Evolutionary conservation across 2,797 vertebrate species (phyloP).

Genomic region (Chelidonichthys spinosus): DNA sequence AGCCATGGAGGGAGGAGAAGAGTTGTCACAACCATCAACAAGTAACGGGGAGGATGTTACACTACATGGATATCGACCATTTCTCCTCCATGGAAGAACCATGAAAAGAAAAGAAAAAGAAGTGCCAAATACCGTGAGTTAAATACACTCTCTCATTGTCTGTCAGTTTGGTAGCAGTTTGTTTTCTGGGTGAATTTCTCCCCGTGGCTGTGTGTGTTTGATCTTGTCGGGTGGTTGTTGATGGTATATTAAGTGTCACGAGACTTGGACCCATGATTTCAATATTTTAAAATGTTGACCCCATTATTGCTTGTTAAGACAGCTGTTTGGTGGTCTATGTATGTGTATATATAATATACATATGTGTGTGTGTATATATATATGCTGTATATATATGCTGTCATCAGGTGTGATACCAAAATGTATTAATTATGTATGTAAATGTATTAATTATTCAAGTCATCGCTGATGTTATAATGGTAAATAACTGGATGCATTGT

Average conservation of each 20-base stretch:
- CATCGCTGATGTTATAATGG: not conserved
- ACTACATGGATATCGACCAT: not conserved
- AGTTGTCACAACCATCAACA: not conserved
- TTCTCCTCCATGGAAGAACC: not conserved
- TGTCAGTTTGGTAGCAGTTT: not conserved
- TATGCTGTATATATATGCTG: no score
- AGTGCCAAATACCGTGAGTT: not conserved
- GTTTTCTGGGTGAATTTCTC: not conserved
- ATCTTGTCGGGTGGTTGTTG: not conserved
- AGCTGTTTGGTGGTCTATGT: not conserved
- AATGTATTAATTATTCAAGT: slow-evolving; percentile 16
- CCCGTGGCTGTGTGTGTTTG: not conserved
- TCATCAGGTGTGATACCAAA: no score
- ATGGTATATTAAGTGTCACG: not conserved
- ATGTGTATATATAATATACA: no score
- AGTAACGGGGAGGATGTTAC: not conserved
- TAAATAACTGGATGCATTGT: not conserved
- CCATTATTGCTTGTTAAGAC: not conserved
- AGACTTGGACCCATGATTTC: not conserved
- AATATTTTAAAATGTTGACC: not conserved
- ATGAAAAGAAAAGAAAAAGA: not conserved
- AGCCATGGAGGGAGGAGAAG: not conserved
- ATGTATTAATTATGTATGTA: slow-evolving; percentile 8
- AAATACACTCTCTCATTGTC: not conserved
- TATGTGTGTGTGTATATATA: no score